Percentiles rank a stretch among this genome's conserved stretches.
Conservation (phyloP, 37 sponge, comb jelly and placozoan genomes). For the Cliona cf. orientalis region DNA sequence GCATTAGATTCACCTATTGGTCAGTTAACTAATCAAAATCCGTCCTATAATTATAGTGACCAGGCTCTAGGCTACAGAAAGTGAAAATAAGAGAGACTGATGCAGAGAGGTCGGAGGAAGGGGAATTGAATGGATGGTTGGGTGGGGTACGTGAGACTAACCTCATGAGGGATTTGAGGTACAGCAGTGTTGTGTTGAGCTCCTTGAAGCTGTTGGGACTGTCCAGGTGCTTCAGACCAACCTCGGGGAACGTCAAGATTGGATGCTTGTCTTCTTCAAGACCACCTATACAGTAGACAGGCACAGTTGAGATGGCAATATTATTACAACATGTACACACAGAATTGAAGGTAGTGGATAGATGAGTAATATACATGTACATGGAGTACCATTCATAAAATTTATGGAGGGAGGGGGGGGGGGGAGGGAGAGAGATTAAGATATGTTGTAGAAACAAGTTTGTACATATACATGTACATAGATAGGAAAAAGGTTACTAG, state of each 20-base stretch:
- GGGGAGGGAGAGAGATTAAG: no score
- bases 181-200: slow-evolving; percentile 22
- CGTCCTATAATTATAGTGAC: no score
- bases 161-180: slow-evolving; percentile 44
- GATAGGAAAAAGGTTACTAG: no score
- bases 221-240: slow-evolving; percentile 22
- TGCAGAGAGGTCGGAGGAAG: background rate
- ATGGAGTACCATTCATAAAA: no score
- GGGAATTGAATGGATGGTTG: background rate
- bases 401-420: no score
- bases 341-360: background rate
- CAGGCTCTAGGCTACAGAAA: background rate
- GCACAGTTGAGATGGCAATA: background rate
- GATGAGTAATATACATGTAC: background rate
- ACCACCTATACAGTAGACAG: slow-evolving; percentile 6
- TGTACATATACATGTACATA: no score
- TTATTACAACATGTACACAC: no score
- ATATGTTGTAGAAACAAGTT: no score
- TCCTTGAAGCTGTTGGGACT: background rate
- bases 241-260: slow-evolving; percentile 28
- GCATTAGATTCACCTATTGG: no score
- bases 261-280: slow-evolving; percentile 27
- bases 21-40: no score
- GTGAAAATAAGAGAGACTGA: background rate
- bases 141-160: background rate